Evolutionary conservation across 2,113 vertebrate genomes (phyloP), one percentile per base, ranked within the genome.

Genomic region (Siphamia tubifer): DNA sequence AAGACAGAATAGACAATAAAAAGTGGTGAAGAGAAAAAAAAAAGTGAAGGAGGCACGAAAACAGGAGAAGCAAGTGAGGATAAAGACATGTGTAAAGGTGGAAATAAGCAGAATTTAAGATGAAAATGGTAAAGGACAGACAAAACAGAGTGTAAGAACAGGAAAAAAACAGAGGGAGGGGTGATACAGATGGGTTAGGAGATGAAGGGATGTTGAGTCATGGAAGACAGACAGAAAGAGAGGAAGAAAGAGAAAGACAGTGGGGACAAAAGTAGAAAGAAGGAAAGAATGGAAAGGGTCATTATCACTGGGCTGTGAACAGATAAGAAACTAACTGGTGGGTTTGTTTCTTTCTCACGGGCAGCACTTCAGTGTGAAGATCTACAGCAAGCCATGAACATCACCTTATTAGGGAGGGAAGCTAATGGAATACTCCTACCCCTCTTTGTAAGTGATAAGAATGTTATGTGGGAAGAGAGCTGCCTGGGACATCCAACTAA

Each of bases 391-490:
- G 43, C 48, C 47, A 2, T 55, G 61, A 62, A 61, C 62, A 70
- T 69, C 74, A 51, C 74, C 72, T 77, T 75, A 83, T 84, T 74
- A 71, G 77, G 63, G 30, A 74, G 68, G 32, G 47, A 47, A 38
- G 44, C 62, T 68, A 17, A 62, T 74, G 60, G 30, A 62, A 34
- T 30, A 24, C 35, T 34, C 19, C 66, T 23, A 17, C 13, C 4
- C 44, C n/a, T 58, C 55, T 70, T 27, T 15, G 28, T 42, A 57
- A 70, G 15, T 0, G 48, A 58, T 35, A 45, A 48, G n/a, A 38
- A 54, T 19, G 28, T 3, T 20, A 6, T 5, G 36, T 6, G 25
- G 19, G 8, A 43, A 57, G 34, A 47, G 6, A 8, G 42, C 24
- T n/a, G 34, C 12, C 49, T 27, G 48, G 56, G 38, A 62, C 66